Evolutionary conservation across 2,797 vertebrate genomes (phyloP).

Genomic region (Sebastes reedi): DNA sequence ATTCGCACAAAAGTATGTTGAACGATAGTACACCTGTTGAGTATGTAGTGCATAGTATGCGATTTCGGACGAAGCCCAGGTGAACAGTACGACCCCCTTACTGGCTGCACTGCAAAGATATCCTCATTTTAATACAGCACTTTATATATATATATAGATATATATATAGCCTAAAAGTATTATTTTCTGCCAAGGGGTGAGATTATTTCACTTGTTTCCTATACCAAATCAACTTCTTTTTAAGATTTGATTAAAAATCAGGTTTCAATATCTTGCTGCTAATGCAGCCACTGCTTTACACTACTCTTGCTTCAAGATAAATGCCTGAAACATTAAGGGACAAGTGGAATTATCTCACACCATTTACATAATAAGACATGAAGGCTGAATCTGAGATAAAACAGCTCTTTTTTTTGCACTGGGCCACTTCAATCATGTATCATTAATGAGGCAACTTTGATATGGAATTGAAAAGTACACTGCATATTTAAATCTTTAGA

Average conservation of each 20-base stretch:
- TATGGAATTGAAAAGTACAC: not conserved
- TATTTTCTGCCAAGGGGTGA: not conserved
- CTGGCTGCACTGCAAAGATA: no score
- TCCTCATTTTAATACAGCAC: not conserved
- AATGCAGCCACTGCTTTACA: not conserved
- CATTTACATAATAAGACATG: not conserved
- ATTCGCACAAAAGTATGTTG: no score
- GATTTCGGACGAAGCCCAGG: no score
- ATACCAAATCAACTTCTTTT: not conserved
- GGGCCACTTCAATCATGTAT: not conserved
- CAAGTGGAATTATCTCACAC: not conserved
- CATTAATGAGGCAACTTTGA: not conserved
- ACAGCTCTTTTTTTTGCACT: constrained; percentile 6
- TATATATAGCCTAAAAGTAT: no score
- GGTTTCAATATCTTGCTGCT: not conserved
- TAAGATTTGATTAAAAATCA: not conserved
- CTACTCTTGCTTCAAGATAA: not conserved
- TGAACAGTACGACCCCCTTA: no score
- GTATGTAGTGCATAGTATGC: no score
- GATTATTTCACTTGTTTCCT: not conserved
- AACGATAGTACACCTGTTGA: no score
- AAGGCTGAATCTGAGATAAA: constrained; percentile 1
- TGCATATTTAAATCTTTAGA: constrained; percentile 5
- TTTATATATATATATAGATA: not conserved
- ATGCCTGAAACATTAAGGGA: not conserved